phyloP scores from a whole-genome alignment of 2,797 vertebrate genomes.

The Sardinella longiceps region DNA sequence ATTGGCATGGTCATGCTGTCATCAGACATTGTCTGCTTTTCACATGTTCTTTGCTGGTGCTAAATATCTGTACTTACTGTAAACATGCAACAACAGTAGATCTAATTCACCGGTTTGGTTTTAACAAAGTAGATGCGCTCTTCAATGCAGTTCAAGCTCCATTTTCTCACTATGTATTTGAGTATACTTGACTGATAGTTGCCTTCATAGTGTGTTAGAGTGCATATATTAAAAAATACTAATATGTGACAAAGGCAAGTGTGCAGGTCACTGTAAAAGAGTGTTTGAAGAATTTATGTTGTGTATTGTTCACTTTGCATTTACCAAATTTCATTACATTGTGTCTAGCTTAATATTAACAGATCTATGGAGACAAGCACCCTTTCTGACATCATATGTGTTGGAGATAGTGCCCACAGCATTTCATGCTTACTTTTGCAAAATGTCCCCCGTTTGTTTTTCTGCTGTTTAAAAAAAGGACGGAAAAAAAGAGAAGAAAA shows the following conservation, averaged over 20 bases:
- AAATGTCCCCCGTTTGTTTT: not conserved
- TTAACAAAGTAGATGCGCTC: not conserved
- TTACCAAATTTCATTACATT: not conserved
- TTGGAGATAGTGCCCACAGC: not conserved
- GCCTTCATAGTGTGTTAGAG: slow-evolving; percentile 1
- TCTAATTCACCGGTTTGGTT: not conserved
- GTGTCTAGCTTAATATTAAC: not conserved
- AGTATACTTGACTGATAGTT: slow-evolving; percentile 1
- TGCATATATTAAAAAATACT: slow-evolving; percentile 12
- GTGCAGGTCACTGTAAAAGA: not conserved
- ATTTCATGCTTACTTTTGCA: not conserved
- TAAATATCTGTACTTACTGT: not conserved
- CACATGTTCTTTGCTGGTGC: not conserved
- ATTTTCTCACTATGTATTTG: not conserved
- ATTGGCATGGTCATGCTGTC: not conserved
- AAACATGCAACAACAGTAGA: not conserved
- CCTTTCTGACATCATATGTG: not conserved
- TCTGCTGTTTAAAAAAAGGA: too few species aligned
- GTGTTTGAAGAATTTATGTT: not conserved
- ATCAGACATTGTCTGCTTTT: not conserved
- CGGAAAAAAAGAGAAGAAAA: not conserved
- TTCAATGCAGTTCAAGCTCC: not conserved
- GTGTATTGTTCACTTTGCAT: not conserved
- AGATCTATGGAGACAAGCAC: not conserved
- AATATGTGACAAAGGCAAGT: not conserved